Evolutionary conservation across 1,140 invertebrate genomes (phyloP).

Genomic region (Dendroctonus ponderosae): DNA sequence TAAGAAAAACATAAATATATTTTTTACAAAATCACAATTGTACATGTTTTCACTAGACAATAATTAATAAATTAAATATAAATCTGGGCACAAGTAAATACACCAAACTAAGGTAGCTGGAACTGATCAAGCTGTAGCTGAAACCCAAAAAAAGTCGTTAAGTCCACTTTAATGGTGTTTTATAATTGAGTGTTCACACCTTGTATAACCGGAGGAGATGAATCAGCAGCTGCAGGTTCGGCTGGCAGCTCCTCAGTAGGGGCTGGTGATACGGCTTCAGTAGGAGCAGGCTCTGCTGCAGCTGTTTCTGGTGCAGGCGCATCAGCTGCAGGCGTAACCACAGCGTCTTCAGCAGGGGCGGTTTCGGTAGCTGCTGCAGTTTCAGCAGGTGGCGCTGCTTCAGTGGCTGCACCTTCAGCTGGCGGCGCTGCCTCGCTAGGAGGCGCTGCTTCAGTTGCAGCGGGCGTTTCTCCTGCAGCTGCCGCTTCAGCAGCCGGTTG

Average conservation of each 20-base stretch:
- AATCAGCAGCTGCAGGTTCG: slow-evolving; percentile 15
- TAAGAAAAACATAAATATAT: no score
- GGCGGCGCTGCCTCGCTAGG: slow-evolving; percentile 33
- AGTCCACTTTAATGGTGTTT: not conserved
- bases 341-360: slow-evolving; percentile 23
- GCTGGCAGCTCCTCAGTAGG: slow-evolving; percentile 34
- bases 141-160: not conserved
- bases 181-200: not conserved
- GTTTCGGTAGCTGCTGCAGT: slow-evolving; percentile 41
- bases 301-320: slow-evolving; percentile 27
- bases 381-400: slow-evolving; percentile 49
- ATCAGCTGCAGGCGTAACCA: slow-evolving; percentile 5
- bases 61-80: not conserved
- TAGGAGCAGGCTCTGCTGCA: slow-evolving; percentile 19
- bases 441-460: slow-evolving; percentile 18
- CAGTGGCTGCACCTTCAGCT: slow-evolving; percentile 39
- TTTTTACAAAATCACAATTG: no score
- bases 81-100: not conserved
- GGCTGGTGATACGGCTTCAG: slow-evolving; percentile 32
- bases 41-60: not conserved
- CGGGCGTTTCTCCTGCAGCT: slow-evolving; percentile 43
- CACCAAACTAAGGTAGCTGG: not conserved
- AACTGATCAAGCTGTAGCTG: slow-evolving; percentile 1
- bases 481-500: slow-evolving; percentile 46
- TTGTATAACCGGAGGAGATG: not conserved